Percentiles rank a stretch among this genome's conserved stretches.
These are phyloP conservation scores for Cryptus armator DNA, from an alignment of 2,888 invertebrate genomes.

Conservation along the genomic window DNA sequence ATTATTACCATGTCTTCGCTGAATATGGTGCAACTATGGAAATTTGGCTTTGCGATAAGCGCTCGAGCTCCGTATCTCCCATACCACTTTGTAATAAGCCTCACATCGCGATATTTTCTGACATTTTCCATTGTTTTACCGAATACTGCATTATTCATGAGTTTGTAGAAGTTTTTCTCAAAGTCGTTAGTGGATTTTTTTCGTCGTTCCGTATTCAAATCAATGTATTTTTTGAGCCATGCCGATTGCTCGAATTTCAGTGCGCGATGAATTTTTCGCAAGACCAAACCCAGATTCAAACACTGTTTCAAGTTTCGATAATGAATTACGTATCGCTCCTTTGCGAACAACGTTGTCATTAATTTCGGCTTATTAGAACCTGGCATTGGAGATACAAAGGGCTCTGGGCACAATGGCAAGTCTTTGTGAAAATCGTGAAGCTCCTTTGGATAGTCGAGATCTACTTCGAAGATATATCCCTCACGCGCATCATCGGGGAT, in stretches of 20 bases:
- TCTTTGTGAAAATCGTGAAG: constrained; percentile 2
- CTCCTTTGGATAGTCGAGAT: background rate
- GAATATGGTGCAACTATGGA: constrained; percentile 69
- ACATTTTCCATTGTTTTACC: too few relatives aligned
- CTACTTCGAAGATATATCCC: constrained; percentile 14
- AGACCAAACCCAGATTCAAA: constrained; percentile 72
- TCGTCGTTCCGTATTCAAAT: constrained; percentile 80
- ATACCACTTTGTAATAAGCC: constrained; percentile 72
- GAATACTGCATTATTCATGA: too few relatives aligned
- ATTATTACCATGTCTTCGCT: constrained; percentile 74
- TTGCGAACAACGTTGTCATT: constrained; percentile 9
- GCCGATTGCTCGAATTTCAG: constrained; percentile 80
- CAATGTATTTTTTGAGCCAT: constrained; percentile 82
- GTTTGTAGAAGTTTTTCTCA: constrained; percentile 77
- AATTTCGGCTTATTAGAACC: constrained; percentile 63
- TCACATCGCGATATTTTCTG: too few relatives aligned
- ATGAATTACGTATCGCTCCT: constrained; percentile 74
- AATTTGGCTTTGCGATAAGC: constrained; percentile 78
- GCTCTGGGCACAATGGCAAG: background rate
- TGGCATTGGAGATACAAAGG: background rate
- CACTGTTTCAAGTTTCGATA: constrained; percentile 58
- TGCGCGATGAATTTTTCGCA: constrained; percentile 77
- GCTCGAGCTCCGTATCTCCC: constrained; percentile 77
- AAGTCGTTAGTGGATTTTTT: constrained; percentile 76
- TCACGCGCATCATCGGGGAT: constrained; percentile 1